Base-by-base conservation (phyloP, 2,888 invertebrate genomes). In the Liopterus haemorrhoidalis region DNA sequence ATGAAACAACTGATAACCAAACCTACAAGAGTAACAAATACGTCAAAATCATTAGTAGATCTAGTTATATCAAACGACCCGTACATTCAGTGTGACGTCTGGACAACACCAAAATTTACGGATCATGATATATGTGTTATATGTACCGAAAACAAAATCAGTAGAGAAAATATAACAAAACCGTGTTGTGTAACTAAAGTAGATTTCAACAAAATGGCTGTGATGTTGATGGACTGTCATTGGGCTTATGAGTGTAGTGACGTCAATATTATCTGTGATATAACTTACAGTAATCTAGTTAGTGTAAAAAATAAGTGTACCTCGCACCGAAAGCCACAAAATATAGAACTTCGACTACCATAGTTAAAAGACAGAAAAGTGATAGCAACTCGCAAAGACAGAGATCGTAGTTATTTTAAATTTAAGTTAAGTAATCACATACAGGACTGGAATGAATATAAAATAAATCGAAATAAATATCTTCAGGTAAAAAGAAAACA, bases 241-340 rank as follows among this genome's bases (percentile, higher is more conserved):
- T 25, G 25, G 25, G n/a, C 25, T n/a, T 25, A 25, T 25, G 25
- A 25, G 4, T 25, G 3, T n/a, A 25, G 25, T 25, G 25, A 25
- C 12, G 12, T 25, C n/a, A 25, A 25, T 25, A 5, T 3, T 11
- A 11, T 2, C 12, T 25, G 4, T 25, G 25, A 25, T 11, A 25
- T 11, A 25, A 11, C 12, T 25, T 25, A 25, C 4, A 4, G 12
- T 11, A 25, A 25, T 12, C n/a, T 25, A n/a, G 12, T 11, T 12
- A 11, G 25, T 25, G 25, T 12, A 11, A 25, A 25, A 25, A 25
- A 2, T 4, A 2, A 11, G 12, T 25, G 25, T 11, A 12, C n/a
- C n/a, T n/a, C n/a, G n/a, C n/a, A n/a, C n/a, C n/a, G 3, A 12
- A 25, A 25, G n/a, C 25, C n/a, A 25, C n/a, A 12, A 25, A 25